Base-by-base conservation (phyloP, 2,888 invertebrate species). In the Polia nebulosa region DNA sequence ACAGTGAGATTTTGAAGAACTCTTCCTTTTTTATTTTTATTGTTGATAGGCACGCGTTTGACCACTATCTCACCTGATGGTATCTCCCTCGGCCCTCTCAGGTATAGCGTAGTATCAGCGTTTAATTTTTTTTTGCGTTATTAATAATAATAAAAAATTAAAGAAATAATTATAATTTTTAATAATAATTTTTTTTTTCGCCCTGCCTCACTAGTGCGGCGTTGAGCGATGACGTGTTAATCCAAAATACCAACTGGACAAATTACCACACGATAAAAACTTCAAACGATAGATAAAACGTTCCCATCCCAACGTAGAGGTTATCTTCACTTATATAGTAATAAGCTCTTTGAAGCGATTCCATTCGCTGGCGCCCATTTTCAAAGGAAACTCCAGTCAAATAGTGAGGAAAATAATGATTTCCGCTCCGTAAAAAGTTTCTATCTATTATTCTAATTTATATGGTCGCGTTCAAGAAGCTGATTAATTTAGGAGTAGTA, bases 331-430 rank as follows among this genome's bases (percentile, higher is more conserved):
- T 79, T 75, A 77, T 76, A 73, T 72, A 79, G 76, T 75, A 79
- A 78, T 81, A 81, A 83, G 78, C 79, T 78, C 74, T 81, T 81
- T 75, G 69, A 72, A 65, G 63, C 67, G 22, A 65, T 72, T 67
- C 60, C 53, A 66, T 83, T 81, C 76, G 67, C 53, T 29, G 64
- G 64, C 60, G 29, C 60, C 47, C 69, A 45, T 69, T 76, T 71
- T 72, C 68, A 76, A 72, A 78, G 63, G 53, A 72, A 76, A 66
- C 56, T 78, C 71, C 68, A 76, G 61, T 69, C 45, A 72, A 78
- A 83, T 68, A 74, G 70, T 65, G 49, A 60, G 11, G 51, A 47
- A 80, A 70, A 76, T n/a, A 77, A 68, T 66, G 15, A 47, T 32
- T 56, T 65, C 59, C 51, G n/a, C 52, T 51, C 29, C 9, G 58